A percentile compares a stretch with the other conserved stretches of the same genome.
Conservation (phyloP, 2,797 vertebrate genomes). For the Anableps anableps region DNA sequence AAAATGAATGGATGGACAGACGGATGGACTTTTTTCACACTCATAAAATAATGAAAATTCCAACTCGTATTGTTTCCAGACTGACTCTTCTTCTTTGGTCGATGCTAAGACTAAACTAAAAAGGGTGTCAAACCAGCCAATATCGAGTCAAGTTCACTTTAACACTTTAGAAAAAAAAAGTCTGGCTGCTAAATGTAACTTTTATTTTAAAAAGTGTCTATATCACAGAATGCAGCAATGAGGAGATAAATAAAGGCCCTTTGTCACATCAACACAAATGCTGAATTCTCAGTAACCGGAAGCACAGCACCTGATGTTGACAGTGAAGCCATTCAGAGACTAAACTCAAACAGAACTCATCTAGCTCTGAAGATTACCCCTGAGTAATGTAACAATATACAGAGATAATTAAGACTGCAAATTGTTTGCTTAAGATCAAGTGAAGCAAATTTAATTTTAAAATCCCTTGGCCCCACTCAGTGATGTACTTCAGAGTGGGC, state of each 20-base stretch:
- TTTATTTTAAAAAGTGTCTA: conserved; percentile 36
- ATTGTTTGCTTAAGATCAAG: conserved; percentile 61
- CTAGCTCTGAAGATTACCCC: conserved; percentile 28
- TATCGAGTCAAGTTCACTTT: background rate
- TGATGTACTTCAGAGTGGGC: background rate
- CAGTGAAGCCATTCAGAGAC: conserved; percentile 43
- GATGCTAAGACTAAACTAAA: background rate
- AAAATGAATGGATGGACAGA: background rate
- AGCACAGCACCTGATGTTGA: conserved; percentile 22
- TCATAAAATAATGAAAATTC: no score
- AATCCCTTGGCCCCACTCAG: conserved; percentile 14
- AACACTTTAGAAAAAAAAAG: background rate
- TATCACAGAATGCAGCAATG: conserved; percentile 42
- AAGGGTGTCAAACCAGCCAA: background rate
- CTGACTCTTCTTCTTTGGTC: background rate
- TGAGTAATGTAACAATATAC: conserved; percentile 47
- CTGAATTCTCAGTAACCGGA: conserved; percentile 31
- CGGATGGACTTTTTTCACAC: no score
- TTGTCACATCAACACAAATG: conserved; percentile 52
- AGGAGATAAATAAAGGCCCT: conserved; percentile 51
- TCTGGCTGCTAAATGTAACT: conserved; percentile 14
- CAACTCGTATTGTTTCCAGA: no score
- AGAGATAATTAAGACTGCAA: conserved; percentile 58
- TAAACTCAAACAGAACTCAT: conserved; percentile 28
- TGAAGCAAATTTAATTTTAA: conserved; percentile 57